Percentiles rank a stretch among this genome's conserved stretches.
Evolutionary conservation across 1,140 invertebrate species (phyloP).

Genomic region (Homalodisca vitripennis): DNA sequence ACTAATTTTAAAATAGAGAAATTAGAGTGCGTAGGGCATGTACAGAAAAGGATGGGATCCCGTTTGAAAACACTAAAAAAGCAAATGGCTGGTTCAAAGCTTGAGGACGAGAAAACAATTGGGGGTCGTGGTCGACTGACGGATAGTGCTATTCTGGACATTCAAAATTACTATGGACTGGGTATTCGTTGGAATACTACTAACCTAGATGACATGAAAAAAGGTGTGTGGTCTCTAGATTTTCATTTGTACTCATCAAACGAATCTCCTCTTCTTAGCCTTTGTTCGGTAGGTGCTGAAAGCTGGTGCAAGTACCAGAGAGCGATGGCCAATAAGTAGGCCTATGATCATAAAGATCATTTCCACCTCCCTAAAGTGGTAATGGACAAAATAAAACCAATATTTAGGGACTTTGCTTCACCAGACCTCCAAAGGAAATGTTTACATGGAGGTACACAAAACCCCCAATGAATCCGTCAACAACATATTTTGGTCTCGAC

Average conservation of each 20-base stretch:
- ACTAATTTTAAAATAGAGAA: too few relatives aligned
- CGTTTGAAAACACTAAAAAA: slow-evolving; percentile 5
- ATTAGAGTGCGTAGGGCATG: too few relatives aligned
- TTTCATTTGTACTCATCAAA: too few relatives aligned
- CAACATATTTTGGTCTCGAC: too few relatives aligned
- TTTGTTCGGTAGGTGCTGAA: neutral
- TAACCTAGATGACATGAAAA: neutral
- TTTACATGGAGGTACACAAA: neutral
- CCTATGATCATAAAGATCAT: too few relatives aligned
- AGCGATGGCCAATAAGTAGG: too few relatives aligned
- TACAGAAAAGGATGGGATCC: neutral
- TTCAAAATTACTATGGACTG: slow-evolving; percentile 12
- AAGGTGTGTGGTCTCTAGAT: neutral
- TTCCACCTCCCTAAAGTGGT: too few relatives aligned
- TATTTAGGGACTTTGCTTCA: too few relatives aligned
- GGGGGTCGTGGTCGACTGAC: neutral
- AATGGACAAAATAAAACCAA: too few relatives aligned
- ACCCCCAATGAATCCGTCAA: neutral
- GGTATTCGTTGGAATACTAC: neutral
- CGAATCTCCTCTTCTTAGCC: neutral
- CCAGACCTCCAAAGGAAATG: too few relatives aligned
- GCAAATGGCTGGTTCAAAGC: too few relatives aligned
- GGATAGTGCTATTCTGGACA: neutral
- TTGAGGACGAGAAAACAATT: slow-evolving; percentile 6
- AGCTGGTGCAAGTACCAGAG: too few relatives aligned